A percentile compares a stretch with the other conserved stretches of the same genome.
phyloP scores from a whole-genome alignment of 2,797 vertebrate genomes.

The Parauchenoglanis ngamensis region DNA sequence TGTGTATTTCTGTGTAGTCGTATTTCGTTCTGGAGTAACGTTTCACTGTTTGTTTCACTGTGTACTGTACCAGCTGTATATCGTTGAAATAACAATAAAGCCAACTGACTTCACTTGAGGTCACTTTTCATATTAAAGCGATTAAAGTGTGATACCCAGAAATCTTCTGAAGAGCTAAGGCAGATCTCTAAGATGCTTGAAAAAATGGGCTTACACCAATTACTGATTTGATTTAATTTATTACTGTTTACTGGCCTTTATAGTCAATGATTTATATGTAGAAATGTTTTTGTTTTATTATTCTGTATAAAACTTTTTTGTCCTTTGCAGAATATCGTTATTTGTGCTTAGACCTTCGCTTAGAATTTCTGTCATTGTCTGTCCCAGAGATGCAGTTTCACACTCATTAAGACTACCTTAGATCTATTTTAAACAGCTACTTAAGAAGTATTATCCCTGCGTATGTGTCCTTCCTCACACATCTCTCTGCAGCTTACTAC shows the following conservation, averaged over 20 bases:
- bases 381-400: background rate
- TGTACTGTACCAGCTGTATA: too few species aligned
- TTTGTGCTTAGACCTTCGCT: background rate
- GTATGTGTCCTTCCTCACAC: slow-evolving; percentile 62
- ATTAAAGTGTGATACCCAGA: background rate
- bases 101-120: too few species aligned
- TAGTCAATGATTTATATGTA: background rate
- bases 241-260: background rate
- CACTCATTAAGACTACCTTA: background rate
- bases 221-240: background rate
- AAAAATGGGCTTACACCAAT: background rate
- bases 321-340: background rate
- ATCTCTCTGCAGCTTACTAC: slow-evolving; percentile 60
- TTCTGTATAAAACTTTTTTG: background rate
- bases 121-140: background rate
- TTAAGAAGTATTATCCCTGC: slow-evolving; percentile 60
- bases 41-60: too few species aligned
- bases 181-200: background rate
- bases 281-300: background rate
- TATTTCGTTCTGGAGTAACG: too few species aligned
- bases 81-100: too few species aligned
- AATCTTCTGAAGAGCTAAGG: background rate
- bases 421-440: slow-evolving; percentile 37
- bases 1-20: too few species aligned
- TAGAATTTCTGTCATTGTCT: background rate